Base-by-base conservation (phyloP, 2,113 vertebrate species). In the Pelmatolapia mariae region DNA sequence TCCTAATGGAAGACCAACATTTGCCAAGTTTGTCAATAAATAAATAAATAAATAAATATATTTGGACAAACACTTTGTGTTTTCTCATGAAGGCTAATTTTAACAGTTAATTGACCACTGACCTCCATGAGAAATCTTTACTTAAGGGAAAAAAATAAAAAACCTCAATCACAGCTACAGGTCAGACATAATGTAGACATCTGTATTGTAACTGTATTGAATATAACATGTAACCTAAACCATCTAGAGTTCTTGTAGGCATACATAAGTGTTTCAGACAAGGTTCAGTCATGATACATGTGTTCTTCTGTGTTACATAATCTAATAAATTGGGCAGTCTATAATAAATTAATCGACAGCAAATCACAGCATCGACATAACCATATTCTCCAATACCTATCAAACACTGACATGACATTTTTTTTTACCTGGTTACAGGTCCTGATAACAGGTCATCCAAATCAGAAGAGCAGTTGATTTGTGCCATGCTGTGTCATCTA, bases 401-500 rank as follows among this genome's bases (percentile, higher is more conserved):
- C 10, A 2, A 18, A 18, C 1, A 12, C 38, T 29, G 24, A 47
- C 24, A 47, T 76, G 40, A 6, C 24, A 0, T 11, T 45, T 3
- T 7, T 12, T 45, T 73, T 47, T 47, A 4, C 24, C 71, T 29
- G 10, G 40, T 2, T 47, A n/a, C n/a, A n/a, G n/a, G n/a, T 24
- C 1, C 19, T 68, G 11, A 40, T 40, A 68, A 68, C 5, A 0
- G 68, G 13, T 45, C 40, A 26, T 10, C 18, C 40, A 73, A 26
- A 26, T 45, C 40, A 26, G 15, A 18, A 73, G 8, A 16, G 40
- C 13, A 26, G 40, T 24, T 26, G 22, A 26, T 26, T 45, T 73
- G 2, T 13, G 0, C 12, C 66, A 73, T 45, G 38, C 5, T 0
- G 38, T 26, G 38, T 0, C 40, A 76, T 16, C 40, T 18, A 11